Percentiles rank a stretch among this genome's conserved stretches.
Conservation (phyloP, 2,113 vertebrate genomes). For the Callithrix jacchus region DNA sequence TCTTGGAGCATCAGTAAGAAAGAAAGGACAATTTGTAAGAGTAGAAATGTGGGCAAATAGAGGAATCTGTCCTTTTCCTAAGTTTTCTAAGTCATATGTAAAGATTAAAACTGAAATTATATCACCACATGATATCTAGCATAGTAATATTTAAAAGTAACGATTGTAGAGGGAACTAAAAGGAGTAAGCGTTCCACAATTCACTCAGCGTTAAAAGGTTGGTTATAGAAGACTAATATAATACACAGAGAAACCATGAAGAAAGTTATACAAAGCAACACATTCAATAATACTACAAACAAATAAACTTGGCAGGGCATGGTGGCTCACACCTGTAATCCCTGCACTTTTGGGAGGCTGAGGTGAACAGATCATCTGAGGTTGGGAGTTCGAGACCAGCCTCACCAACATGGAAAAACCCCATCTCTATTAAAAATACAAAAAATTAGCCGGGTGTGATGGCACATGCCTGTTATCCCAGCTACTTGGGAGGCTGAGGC, state of each 20-base stretch:
- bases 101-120: not conserved
- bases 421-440: too few species aligned
- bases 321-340: too few species aligned
- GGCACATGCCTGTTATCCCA: too few species aligned
- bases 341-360: too few species aligned
- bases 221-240: not conserved
- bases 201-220: not conserved
- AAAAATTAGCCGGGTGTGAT: too few species aligned
- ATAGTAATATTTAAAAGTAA: not conserved
- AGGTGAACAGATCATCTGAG: too few species aligned
- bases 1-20: not conserved
- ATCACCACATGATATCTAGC: not conserved
- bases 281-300: not conserved
- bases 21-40: not conserved
- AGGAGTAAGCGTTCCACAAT: not conserved
- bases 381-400: too few species aligned
- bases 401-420: too few species aligned
- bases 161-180: not conserved
- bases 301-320: not conserved
- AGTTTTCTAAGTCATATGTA: not conserved
- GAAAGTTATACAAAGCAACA: not conserved
- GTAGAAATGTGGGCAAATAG: not conserved
- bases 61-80: not conserved
- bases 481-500: too few species aligned
- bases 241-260: not conserved